Percentiles rank a stretch among this genome's conserved stretches.
Evolutionary conservation across 2,888 invertebrate species (phyloP).

Genomic region (Phortica magna): DNA sequence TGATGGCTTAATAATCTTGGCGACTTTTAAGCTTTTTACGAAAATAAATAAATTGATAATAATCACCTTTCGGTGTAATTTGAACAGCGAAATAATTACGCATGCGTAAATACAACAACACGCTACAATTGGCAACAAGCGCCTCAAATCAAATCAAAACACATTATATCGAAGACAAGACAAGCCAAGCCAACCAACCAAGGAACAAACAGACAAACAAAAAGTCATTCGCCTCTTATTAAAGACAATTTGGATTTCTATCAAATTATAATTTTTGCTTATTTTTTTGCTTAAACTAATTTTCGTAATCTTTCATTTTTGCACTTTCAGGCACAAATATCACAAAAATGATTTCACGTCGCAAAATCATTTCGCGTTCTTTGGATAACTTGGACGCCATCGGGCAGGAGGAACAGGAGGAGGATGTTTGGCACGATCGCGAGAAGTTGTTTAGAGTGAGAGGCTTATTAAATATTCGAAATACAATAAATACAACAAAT

Average conservation of each 20-base stretch:
- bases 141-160: not conserved
- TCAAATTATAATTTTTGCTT: slow-evolving; percentile 10
- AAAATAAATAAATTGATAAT: slow-evolving; percentile 25
- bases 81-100: slow-evolving; percentile 43
- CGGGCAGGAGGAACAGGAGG: slow-evolving; percentile 85
- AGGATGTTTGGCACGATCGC: slow-evolving; percentile 94
- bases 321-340: slow-evolving; percentile 32
- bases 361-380: slow-evolving; percentile 93
- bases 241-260: slow-evolving; percentile 18
- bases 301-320: slow-evolving; percentile 14
- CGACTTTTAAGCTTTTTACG: not conserved
- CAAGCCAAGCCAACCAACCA: not conserved
- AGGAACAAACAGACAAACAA: not conserved
- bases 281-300: slow-evolving; percentile 12
- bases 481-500: slow-evolving; percentile 4
- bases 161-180: not conserved
- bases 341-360: slow-evolving; percentile 90
- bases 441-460: slow-evolving; percentile 94
- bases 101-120: not conserved
- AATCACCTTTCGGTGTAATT: slow-evolving; percentile 55
- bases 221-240: slow-evolving; percentile 24
- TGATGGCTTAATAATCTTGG: slow-evolving; percentile 64
- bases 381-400: slow-evolving; percentile 92
- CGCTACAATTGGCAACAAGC: not conserved
- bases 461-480: slow-evolving; percentile 6